These are phyloP conservation scores for Cantharis nigra DNA, from an alignment of 2,888 invertebrate species.

Conservation along the genomic window DNA sequence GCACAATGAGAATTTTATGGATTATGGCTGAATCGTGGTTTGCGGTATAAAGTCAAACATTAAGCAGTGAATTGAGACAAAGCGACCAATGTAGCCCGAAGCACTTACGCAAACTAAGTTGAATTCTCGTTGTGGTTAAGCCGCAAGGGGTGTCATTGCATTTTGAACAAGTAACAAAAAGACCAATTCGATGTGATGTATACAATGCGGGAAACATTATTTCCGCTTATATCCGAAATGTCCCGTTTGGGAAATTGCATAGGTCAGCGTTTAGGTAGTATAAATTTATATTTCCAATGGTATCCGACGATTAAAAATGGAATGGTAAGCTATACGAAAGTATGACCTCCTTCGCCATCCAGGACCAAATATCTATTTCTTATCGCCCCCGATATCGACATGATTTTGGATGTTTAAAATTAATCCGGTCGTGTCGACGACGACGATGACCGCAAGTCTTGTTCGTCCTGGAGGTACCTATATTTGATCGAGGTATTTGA, in stretches of 20 bases:
- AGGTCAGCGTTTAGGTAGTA: constrained; percentile 4
- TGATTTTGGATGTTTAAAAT: not conserved
- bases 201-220: constrained; percentile 13
- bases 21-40: constrained; percentile 34
- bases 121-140: constrained; percentile 44
- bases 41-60: constrained; percentile 54
- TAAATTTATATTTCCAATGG: not conserved
- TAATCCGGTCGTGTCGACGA: not conserved
- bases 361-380: not conserved
- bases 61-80: constrained; percentile 51
- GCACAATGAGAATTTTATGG: constrained; percentile 24
- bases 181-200: constrained; percentile 11
- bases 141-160: constrained; percentile 25
- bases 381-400: not conserved
- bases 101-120: constrained; percentile 51
- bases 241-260: constrained; percentile 24
- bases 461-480: not conserved
- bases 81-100: constrained; percentile 51
- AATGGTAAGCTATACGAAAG: not conserved
- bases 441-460: not conserved
- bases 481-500: constrained; percentile 35
- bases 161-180: constrained; percentile 17
- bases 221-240: constrained; percentile 9
- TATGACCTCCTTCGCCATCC: not conserved
- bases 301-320: not conserved